These are phyloP conservation scores for Eolophus roseicapilla DNA, from an alignment of 2,113 vertebrate species.

Conservation along the genomic window DNA sequence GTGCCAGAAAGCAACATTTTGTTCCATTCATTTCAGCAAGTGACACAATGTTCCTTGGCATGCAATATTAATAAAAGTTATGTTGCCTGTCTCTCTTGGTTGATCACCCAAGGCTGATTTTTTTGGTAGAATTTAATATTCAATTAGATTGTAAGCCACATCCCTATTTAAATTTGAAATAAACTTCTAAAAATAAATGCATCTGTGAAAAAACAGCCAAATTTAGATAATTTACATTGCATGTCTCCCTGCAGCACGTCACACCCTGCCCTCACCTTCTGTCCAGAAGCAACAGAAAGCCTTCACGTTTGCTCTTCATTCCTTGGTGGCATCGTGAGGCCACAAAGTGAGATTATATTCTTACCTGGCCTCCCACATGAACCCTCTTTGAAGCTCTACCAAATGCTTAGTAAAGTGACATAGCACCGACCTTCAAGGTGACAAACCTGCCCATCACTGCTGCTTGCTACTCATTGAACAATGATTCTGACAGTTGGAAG, in stretches of 20 bases:
- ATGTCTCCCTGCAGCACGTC: background rate
- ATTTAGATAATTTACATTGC: background rate
- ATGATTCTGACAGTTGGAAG: slow-evolving; percentile 35
- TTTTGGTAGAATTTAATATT: slow-evolving; percentile 12
- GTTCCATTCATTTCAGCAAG: slow-evolving; percentile 59
- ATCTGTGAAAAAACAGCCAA: background rate
- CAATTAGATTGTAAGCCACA: background rate
- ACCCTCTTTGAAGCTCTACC: slow-evolving; percentile 59
- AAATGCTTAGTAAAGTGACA: slow-evolving; percentile 6
- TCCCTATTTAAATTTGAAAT: slow-evolving; percentile 18
- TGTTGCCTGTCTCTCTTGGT: slow-evolving; percentile 32
- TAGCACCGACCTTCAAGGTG: slow-evolving; percentile 12
- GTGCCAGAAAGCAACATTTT: slow-evolving; percentile 64
- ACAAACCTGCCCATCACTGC: slow-evolving; percentile 21
- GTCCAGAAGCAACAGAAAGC: background rate
- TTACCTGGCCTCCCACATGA: slow-evolving; percentile 64
- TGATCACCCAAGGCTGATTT: slow-evolving; percentile 32
- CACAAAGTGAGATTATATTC: background rate
- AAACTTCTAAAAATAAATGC: background rate
- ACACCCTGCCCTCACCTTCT: background rate
- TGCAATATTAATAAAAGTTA: slow-evolving; percentile 60
- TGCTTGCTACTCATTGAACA: slow-evolving; percentile 32
- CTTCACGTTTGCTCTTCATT: background rate
- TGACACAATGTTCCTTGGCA: slow-evolving; percentile 44
- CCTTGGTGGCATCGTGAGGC: background rate